Conservation (phyloP, 2,888 invertebrate species). For the Heterodera filipjevi region DNA sequence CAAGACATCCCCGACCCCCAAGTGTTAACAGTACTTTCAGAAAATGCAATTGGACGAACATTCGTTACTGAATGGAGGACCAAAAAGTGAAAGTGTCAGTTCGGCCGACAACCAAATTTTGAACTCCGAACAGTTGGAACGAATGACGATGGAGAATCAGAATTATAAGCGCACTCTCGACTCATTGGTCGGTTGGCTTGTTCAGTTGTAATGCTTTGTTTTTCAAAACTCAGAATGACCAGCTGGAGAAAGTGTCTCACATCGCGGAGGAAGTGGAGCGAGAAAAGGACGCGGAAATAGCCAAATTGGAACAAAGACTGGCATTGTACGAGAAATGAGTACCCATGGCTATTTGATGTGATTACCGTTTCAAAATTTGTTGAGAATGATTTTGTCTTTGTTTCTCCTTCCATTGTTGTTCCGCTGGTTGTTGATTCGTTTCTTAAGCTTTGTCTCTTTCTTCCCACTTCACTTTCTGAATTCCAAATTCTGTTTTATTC, state of each 20-base stretch:
- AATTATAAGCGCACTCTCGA: slow-evolving; percentile 1
- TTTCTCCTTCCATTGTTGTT: neutral
- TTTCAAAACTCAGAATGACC: slow-evolving; percentile 24
- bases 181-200: neutral
- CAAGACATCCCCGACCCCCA: no score
- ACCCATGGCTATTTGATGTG: no score
- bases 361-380: no score
- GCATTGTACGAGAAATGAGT: neutral
- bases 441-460: neutral
- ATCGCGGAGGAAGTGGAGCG: slow-evolving; percentile 21
- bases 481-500: neutral
- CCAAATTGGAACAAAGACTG: neutral
- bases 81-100: neutral
- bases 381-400: neutral
- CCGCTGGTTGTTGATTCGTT: neutral
- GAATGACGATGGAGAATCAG: neutral
- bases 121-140: neutral
- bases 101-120: neutral
- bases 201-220: neutral
- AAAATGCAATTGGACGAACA: neutral
- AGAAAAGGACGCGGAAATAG: slow-evolving; percentile 15
- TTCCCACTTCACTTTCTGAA: neutral
- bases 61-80: neutral
- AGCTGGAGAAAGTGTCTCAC: slow-evolving; percentile 23
- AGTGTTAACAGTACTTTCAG: no score